A percentile compares a stretch with the other conserved stretches of the same genome.
Conservation (phyloP, 30 jellyfish, hydroid and myxozoan species). For the Chrysaora quinquecirrha region DNA sequence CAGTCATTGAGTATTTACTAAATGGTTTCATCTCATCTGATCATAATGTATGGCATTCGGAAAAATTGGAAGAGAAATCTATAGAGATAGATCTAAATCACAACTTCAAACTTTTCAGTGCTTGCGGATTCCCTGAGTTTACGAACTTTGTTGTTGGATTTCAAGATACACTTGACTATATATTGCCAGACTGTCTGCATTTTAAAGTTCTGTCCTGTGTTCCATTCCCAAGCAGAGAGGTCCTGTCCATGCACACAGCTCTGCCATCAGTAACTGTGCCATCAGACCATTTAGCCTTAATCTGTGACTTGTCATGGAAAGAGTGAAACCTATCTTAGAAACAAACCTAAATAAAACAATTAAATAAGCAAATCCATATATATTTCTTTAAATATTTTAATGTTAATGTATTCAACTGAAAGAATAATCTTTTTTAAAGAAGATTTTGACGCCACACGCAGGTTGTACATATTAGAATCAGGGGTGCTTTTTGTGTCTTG, state of each 20-base stretch:
- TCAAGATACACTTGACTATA: conserved; percentile 84
- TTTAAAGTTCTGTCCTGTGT: conserved; percentile 66
- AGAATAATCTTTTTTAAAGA: too few relatives aligned
- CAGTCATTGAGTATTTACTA: conserved; percentile 57
- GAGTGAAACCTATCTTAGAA: too few relatives aligned
- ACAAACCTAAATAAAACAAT: too few relatives aligned
- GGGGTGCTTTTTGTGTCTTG: too few relatives aligned
- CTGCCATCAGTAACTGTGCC: conserved; percentile 92
- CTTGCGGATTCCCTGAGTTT: conserved; percentile 88
- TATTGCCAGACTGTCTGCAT: conserved; percentile 37
- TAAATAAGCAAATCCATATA: too few relatives aligned
- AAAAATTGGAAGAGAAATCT: conserved; percentile 19
- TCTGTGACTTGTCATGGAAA: conserved; percentile 83
- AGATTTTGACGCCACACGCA: too few relatives aligned
- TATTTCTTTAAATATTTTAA: too few relatives aligned
- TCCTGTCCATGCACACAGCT: conserved; percentile 71
- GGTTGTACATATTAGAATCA: too few relatives aligned
- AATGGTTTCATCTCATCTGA: conserved; percentile 14
- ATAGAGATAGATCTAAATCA: conserved; percentile 21
- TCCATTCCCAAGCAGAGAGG: conserved; percentile 77
- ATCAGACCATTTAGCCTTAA: conserved; percentile 91
- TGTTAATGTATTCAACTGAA: too few relatives aligned
- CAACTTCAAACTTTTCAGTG: conserved; percentile 53
- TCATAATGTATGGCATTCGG: conserved; percentile 68
- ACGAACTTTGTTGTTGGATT: conserved; percentile 84